phyloP scores from a whole-genome alignment of 2,888 invertebrate species.

The Dexiosoma caninum region DNA sequence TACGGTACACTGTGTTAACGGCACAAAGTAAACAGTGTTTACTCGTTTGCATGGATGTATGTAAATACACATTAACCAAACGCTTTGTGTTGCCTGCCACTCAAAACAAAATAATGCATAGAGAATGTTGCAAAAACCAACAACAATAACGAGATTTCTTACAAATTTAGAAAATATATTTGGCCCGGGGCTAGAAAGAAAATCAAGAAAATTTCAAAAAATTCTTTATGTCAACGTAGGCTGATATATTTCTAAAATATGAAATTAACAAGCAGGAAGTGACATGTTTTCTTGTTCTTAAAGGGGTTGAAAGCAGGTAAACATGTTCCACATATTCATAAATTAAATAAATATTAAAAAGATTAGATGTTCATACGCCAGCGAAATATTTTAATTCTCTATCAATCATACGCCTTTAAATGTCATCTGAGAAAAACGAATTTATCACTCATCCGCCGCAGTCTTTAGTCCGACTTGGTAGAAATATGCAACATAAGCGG shows the following conservation, averaged over 20 bases:
- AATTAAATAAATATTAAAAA: no score
- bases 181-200: conserved; percentile 67
- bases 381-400: no score
- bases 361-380: no score
- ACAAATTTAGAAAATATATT: conserved; percentile 75
- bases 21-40: conserved; percentile 29
- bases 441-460: no score
- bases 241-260: neutral
- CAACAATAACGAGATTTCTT: no score
- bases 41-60: neutral
- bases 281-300: neutral
- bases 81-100: neutral
- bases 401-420: no score
- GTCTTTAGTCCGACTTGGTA: no score
- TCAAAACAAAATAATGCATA: conserved; percentile 12
- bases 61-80: neutral
- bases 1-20: conserved; percentile 44
- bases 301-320: neutral
- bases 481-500: no score
- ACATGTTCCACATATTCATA: no score
- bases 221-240: conserved; percentile 24
- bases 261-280: conserved; percentile 35
- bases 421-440: no score
- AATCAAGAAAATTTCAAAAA: conserved; percentile 24
- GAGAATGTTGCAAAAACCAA: conserved; percentile 12